Conservation (phyloP, 2,888 invertebrate species). For the Biston betularia region DNA sequence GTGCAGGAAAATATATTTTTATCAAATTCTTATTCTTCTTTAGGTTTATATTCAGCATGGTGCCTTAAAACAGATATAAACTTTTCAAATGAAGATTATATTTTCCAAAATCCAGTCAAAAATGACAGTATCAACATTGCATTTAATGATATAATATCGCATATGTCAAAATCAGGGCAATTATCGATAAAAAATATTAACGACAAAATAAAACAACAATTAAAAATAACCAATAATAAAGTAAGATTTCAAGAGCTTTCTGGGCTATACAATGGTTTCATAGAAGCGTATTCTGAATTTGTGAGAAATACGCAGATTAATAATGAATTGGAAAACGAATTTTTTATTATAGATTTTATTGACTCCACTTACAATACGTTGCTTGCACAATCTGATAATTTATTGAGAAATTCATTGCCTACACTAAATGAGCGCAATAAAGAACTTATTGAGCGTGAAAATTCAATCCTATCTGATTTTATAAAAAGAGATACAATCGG, state of each 20-base stretch:
- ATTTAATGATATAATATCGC: background rate
- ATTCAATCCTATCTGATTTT: background rate
- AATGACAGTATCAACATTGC: background rate
- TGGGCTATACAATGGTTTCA: background rate
- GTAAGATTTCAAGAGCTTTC: background rate
- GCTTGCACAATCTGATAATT: background rate
- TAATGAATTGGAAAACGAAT: slow-evolving; percentile 1
- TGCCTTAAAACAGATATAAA: background rate
- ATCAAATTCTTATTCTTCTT: background rate
- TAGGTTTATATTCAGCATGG: slow-evolving; percentile 1
- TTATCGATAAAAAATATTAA: background rate
- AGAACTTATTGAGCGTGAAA: background rate
- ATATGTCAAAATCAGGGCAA: background rate
- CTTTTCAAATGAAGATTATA: too few relatives aligned
- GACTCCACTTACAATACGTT: background rate
- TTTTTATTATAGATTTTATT: background rate
- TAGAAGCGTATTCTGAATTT: background rate
- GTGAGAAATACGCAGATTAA: background rate
- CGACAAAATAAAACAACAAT: background rate
- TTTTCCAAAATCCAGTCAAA: background rate
- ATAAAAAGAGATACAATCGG: background rate
- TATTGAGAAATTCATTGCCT: background rate
- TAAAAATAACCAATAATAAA: background rate
- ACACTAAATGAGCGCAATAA: background rate
- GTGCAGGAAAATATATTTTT: too few relatives aligned